These are phyloP conservation scores for Wiebesia pumilae DNA, from an alignment of 1,140 invertebrate genomes.

Conservation along the genomic window DNA sequence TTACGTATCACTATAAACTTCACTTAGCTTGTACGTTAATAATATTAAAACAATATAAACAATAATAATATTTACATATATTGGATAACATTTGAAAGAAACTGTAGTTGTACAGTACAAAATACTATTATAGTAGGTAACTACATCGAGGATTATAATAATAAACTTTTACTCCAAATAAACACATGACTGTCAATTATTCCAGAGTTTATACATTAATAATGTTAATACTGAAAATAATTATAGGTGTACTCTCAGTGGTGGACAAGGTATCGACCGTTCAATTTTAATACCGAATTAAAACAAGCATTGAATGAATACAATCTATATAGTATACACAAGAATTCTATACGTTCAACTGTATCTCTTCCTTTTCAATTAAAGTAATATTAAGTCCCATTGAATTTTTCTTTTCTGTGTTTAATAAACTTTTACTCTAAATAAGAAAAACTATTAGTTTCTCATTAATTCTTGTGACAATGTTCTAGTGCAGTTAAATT, in stretches of 20 bases:
- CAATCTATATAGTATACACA: not conserved
- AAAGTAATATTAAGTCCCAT: not conserved
- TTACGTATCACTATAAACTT: not conserved
- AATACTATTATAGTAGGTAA: not conserved
- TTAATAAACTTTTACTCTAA: not conserved
- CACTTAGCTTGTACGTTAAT: not conserved
- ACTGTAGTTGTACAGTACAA: not conserved
- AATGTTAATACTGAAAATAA: constrained; percentile 8
- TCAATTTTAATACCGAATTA: not conserved
- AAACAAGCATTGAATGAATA: not conserved
- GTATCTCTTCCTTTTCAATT: not conserved
- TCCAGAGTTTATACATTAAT: not conserved
- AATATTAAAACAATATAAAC: not conserved
- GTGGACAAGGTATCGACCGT: not conserved
- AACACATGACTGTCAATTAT: not conserved
- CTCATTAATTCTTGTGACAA: not conserved
- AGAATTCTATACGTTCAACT: not conserved
- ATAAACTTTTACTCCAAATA: not conserved
- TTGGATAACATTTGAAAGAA: not conserved
- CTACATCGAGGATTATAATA: constrained; percentile 17
- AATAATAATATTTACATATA: not conserved
- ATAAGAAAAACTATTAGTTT: not conserved
- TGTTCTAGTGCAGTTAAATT: too few species aligned
- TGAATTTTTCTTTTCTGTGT: not conserved
- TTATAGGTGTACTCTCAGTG: not conserved